Base-by-base conservation (phyloP, 2,888 invertebrate genomes). In the Ophioninae sp. region DNA sequence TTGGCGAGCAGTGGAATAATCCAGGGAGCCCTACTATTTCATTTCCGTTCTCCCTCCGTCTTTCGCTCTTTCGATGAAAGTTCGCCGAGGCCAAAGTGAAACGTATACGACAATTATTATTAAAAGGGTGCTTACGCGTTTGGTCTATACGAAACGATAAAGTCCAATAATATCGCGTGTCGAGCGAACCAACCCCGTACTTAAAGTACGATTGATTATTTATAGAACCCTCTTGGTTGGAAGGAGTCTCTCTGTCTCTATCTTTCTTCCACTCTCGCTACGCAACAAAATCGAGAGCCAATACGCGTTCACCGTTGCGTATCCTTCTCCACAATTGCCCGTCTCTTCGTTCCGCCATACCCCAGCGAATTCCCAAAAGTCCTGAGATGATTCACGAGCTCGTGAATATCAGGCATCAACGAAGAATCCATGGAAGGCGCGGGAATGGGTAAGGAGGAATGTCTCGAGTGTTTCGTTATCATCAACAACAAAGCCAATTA, bases 141-240 rank as follows among this genome's bases (percentile, higher is more conserved):
- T 8, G 67, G 57, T 72, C 64, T n/a, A 37, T 13, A 13, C 21
- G 6, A 21, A 69, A 69, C 21, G 21, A 72, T 20, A 21, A 50
- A 13, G 30, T 21, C n/a, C 73, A 21, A 41, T 30, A 30, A 30
- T 62, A 17, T 81, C n/a, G 59, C 75, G 64, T 78, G 83, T 80
- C 75, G 64, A 56, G 57, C 13, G n/a, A 68, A 37, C 57, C 57
- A 86, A 87, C 87, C 87, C 89, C 88, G 86, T 88, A 88, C 86
- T 90, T 89, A 90, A 89, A 86, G 85, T 87, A 86, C 89, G 89
- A 91, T 91, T 91, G 89, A 91, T 91, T 90, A 90, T 91, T 89
- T 89, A 87, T 86, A 86, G 85, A 86, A 87, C 86, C 73, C 77
- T 81, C 75, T 68, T 61, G 56, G 68, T 78, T 77, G 44, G 56